Percentiles rank a stretch among this genome's conserved stretches.
Evolutionary conservation across 2,888 invertebrate genomes (phyloP).

Genomic region (Scrobipalpa costella): DNA sequence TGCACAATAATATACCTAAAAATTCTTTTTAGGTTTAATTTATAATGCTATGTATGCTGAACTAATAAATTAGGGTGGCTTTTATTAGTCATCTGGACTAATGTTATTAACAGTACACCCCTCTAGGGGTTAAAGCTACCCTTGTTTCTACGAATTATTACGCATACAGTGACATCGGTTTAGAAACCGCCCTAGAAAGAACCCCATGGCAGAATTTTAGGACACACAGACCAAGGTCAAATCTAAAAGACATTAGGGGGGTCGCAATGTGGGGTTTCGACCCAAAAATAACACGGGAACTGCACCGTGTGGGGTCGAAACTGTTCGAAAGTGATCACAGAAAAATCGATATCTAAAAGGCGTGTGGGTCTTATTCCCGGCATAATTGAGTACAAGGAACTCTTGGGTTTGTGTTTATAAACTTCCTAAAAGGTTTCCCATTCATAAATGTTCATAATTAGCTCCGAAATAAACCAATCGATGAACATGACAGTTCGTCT

Average conservation of each 20-base stretch:
- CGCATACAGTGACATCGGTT: neutral
- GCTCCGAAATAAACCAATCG: slow-evolving; percentile 66
- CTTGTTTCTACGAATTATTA: slow-evolving; percentile 7
- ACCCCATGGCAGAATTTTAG: neutral
- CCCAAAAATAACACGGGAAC: slow-evolving; percentile 34
- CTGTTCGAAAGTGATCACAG: slow-evolving; percentile 41
- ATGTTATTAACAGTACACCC: slow-evolving; percentile 7
- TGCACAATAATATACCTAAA: neutral
- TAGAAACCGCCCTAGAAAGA: too few relatives aligned
- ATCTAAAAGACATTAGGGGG: slow-evolving; percentile 11
- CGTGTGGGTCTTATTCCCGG: slow-evolving; percentile 5
- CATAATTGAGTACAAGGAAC: neutral
- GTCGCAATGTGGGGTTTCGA: slow-evolving; percentile 9
- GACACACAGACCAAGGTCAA: slow-evolving; percentile 18
- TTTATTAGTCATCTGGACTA: slow-evolving; percentile 22
- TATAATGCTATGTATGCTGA: slow-evolving; percentile 4
- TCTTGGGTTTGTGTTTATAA: slow-evolving; percentile 25
- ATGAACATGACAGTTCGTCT: slow-evolving; percentile 55
- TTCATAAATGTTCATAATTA: slow-evolving; percentile 72
- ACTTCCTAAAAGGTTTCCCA: slow-evolving; percentile 55
- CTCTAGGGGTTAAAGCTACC: neutral
- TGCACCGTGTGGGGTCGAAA: slow-evolving; percentile 39
- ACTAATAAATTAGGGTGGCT: neutral
- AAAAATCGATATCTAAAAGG: slow-evolving; percentile 50
- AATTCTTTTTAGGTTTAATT: neutral